Base-by-base conservation (phyloP, 2,113 vertebrate genomes). In the Pterocles orientalis region DNA sequence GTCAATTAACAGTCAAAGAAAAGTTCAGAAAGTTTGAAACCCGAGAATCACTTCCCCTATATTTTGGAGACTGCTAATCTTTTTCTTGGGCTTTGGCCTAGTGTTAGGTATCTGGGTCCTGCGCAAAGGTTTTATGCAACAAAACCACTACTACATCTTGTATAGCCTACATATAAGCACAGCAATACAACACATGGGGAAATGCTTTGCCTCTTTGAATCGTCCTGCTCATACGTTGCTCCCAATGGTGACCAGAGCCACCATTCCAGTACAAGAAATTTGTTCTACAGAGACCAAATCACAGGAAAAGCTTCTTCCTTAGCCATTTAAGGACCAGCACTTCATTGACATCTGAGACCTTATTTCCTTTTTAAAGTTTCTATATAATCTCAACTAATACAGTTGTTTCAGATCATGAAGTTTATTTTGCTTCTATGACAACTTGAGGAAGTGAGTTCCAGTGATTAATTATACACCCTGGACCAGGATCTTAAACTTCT, bases 361-460 rank as follows among this genome's bases (percentile, higher is more conserved):
- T 23, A 50, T 61, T 79, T 86, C 15, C 15, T 6, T 47, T 86
- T 77, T 18, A 36, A 82, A 66, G 61, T 86, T 50, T 69, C 51
- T 80, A 34, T 65, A 73, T 62, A 36, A 76, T 57, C 39, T 66
- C 51, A 69, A n/a, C 29, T 62, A 89, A 72, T 82, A 71, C 31
- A 86, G 31, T 82, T 76, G 18, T 69, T 92, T 87, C 68, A 53
- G 54, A 72, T 65, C 43, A 65, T 70, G 3, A 23, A 25, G n/a
- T 80, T 94, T 88, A 69, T 73, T 92, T 94, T 90, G 80, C 56
- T 94, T 83, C 71, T 69, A 64, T 60, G 64, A 43, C 72, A 70
- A 75, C 68, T 26, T 83, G n/a, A 70, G 25, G 56, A 92, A 60
- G 7, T 58, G 25, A 68, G 23, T 64, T 92, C 3, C 41, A 80